Conservation (phyloP, 2,797 vertebrate genomes). For the Cuniculus paca region DNA sequence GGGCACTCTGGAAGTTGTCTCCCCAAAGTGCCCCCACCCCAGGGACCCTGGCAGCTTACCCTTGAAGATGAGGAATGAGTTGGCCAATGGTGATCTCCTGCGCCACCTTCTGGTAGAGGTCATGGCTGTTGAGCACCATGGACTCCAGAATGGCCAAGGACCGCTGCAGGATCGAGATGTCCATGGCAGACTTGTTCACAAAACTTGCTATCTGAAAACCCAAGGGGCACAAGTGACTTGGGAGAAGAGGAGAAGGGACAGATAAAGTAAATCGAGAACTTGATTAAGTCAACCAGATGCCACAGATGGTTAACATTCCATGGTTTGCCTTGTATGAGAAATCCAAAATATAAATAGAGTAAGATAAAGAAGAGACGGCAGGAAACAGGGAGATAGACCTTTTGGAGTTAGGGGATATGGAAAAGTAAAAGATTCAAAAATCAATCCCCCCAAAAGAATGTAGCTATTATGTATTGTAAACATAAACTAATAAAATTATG, state of each 20-base stretch:
- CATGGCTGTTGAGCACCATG: conserved; percentile 99
- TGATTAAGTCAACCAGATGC: neutral
- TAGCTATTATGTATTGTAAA: neutral
- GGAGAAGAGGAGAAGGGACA: fast-evolving
- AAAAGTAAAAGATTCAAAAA: neutral
- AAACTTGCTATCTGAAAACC: conserved; percentile 95
- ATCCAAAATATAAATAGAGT: neutral
- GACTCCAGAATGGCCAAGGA: conserved; percentile 98
- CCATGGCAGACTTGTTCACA: conserved; percentile 96
- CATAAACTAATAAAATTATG: neutral
- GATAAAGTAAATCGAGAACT: neutral
- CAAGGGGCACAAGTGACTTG: neutral
- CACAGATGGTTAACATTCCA: neutral
- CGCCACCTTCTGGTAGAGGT: conserved; percentile 99
- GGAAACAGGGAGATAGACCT: neutral
- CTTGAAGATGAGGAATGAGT: conserved; percentile 97
- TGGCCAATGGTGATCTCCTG: conserved; percentile 99
- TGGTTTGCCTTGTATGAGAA: neutral
- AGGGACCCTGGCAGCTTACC: conserved; percentile 88
- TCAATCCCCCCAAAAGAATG: neutral
- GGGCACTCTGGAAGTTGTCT: neutral
- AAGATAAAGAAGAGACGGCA: neutral
- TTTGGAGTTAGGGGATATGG: neutral
- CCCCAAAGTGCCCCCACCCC: neutral
- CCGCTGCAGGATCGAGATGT: conserved; percentile 96